phyloP scores from a whole-genome alignment of 2,113 vertebrate species.

The Oriolus oriolus region DNA sequence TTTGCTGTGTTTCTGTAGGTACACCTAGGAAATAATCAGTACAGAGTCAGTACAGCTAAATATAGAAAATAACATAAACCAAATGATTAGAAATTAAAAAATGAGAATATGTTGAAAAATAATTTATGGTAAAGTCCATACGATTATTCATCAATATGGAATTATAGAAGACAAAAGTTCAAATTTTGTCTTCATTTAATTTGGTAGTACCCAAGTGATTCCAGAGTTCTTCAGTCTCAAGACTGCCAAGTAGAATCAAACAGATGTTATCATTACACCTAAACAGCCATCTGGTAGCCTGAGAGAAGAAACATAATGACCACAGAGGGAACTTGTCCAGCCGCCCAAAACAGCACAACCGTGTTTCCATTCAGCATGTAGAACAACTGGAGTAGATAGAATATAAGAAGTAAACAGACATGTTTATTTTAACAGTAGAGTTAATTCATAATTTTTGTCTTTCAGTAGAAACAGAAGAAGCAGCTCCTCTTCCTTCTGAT shows the following conservation, averaged over 20 bases:
- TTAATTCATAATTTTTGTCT: not conserved
- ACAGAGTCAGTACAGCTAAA: not conserved
- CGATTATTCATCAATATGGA: not conserved
- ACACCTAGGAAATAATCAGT: slow-evolving; percentile 50
- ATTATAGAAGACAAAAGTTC: not conserved
- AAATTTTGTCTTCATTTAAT: not conserved
- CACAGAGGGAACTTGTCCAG: not conserved
- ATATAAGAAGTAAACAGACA: not conserved
- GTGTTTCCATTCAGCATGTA: not conserved
- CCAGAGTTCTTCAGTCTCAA: not conserved
- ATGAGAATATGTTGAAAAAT: accelerated
- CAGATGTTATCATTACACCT: not conserved
- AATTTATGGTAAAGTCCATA: not conserved
- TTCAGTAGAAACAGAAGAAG: not conserved
- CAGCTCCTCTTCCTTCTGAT: not conserved
- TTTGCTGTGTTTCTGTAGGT: not conserved
- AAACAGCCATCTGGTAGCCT: not conserved
- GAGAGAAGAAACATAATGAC: not conserved
- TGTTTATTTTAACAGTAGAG: not conserved
- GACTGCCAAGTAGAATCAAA: not conserved
- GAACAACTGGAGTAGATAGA: not conserved
- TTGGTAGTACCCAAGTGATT: not conserved
- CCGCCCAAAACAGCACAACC: not conserved
- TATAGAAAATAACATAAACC: not conserved
- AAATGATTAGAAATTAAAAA: not conserved